Percentiles rank a stretch among this genome's conserved stretches.
Conservation (phyloP, 2,113 vertebrate species). For the Alligator mississippiensis region DNA sequence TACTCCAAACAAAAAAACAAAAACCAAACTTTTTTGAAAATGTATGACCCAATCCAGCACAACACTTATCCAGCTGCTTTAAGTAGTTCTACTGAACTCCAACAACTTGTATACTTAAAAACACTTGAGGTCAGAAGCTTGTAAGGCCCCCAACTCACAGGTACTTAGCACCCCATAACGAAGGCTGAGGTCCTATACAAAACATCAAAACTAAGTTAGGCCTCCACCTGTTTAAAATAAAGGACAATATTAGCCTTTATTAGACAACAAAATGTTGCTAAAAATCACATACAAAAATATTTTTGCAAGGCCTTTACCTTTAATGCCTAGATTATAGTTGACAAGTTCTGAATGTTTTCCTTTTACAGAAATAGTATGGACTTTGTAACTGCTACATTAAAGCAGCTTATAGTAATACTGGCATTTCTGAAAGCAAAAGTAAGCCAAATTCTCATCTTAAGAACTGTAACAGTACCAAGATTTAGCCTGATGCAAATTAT, state of each 20-base stretch:
- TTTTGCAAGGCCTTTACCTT: not conserved
- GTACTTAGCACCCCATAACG: not conserved
- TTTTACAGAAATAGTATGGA: not conserved
- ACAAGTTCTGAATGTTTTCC: conserved; percentile 20
- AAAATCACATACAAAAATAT: conserved; percentile 32
- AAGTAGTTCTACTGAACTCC: not conserved
- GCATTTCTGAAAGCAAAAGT: not conserved
- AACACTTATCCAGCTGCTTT: not conserved
- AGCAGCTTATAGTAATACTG: not conserved
- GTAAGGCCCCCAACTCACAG: not conserved
- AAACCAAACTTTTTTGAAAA: not conserved
- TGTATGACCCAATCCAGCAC: not conserved
- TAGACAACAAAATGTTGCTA: conserved; percentile 20
- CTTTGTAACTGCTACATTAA: not conserved
- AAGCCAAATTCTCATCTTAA: not conserved
- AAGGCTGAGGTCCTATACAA: conserved; percentile 7
- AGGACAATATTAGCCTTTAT: not conserved
- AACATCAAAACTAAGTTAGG: not conserved
- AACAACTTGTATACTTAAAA: not conserved
- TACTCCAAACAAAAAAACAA: not conserved
- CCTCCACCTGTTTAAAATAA: not conserved
- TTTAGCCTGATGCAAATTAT: not conserved
- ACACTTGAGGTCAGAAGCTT: conserved; percentile 5
- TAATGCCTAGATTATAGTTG: not conserved
- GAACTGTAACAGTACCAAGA: not conserved